phyloP scores from a whole-genome alignment of 2,888 invertebrate species.

The Luperina testacea region DNA sequence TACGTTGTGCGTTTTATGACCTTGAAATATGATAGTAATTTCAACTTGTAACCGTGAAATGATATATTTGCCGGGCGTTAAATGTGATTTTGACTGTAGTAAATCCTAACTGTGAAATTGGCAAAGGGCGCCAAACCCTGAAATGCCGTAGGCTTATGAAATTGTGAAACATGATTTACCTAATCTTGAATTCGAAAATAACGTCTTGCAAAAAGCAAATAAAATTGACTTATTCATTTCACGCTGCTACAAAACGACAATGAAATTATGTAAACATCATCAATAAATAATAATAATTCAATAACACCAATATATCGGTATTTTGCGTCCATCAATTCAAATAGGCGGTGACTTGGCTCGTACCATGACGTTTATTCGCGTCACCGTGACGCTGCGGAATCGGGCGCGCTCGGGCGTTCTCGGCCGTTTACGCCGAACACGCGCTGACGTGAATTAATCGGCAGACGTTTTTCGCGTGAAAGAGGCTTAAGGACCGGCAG shows the following conservation, averaged over 20 bases:
- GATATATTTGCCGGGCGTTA: slow-evolving; percentile 22
- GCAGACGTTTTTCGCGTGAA: slow-evolving; percentile 72
- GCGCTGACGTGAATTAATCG: slow-evolving; percentile 82
- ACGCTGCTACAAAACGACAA: slow-evolving; percentile 1
- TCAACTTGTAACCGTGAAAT: slow-evolving; percentile 14
- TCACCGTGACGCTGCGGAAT: slow-evolving; percentile 80
- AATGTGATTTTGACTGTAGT: neutral
- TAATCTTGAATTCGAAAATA: neutral
- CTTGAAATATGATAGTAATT: slow-evolving; percentile 40
- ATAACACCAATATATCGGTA: slow-evolving; percentile 81
- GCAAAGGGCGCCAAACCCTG: neutral
- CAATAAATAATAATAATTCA: slow-evolving; percentile 70
- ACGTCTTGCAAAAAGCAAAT: slow-evolving; percentile 16
- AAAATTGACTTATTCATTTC: slow-evolving; percentile 18
- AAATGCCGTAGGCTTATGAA: neutral
- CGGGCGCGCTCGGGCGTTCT: slow-evolving; percentile 56
- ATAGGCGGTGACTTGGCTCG: slow-evolving; percentile 78
- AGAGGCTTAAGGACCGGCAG: slow-evolving; percentile 73
- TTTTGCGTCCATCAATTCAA: slow-evolving; percentile 79
- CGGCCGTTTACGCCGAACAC: slow-evolving; percentile 65
- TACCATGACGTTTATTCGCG: slow-evolving; percentile 70
- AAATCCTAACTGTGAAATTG: slow-evolving; percentile 18
- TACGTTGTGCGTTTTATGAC: slow-evolving; percentile 45
- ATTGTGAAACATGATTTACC: neutral
- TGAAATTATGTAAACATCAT: slow-evolving; percentile 46